Evolutionary conservation across 2,797 vertebrate species (phyloP).

Genomic region (Delichon dasypus): DNA sequence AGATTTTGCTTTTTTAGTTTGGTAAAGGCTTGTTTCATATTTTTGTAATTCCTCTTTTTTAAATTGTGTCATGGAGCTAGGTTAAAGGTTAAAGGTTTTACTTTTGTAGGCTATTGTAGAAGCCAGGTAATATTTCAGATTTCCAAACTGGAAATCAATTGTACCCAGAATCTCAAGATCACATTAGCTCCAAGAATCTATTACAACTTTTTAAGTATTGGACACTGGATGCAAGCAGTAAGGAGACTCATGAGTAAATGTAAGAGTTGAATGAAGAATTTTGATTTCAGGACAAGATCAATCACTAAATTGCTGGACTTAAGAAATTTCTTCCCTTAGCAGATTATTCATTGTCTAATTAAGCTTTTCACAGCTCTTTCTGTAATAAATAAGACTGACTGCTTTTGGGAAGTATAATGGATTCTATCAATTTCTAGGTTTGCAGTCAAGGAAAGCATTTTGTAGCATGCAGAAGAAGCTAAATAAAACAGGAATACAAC

Average conservation of each 20-base stretch:
- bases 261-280: not conserved
- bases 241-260: not conserved
- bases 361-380: not conserved
- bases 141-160: not conserved
- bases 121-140: not conserved
- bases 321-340: not conserved
- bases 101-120: not conserved
- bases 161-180: not conserved
- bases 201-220: not conserved
- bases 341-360: not conserved
- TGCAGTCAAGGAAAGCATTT: not conserved
- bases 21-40: not conserved
- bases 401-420: not conserved
- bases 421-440: not conserved
- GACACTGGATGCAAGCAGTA: not conserved
- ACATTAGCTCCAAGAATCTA: not conserved
- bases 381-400: not conserved
- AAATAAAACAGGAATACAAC: not conserved
- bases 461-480: not conserved
- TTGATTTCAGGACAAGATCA: not conserved
- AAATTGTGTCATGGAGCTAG: not conserved
- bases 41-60: not conserved
- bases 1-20: not conserved
- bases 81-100: not conserved
- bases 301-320: not conserved